Percentiles rank a stretch among this genome's conserved stretches.
Conservation (phyloP, 2,797 vertebrate genomes). For the Sylvia borin region DNA sequence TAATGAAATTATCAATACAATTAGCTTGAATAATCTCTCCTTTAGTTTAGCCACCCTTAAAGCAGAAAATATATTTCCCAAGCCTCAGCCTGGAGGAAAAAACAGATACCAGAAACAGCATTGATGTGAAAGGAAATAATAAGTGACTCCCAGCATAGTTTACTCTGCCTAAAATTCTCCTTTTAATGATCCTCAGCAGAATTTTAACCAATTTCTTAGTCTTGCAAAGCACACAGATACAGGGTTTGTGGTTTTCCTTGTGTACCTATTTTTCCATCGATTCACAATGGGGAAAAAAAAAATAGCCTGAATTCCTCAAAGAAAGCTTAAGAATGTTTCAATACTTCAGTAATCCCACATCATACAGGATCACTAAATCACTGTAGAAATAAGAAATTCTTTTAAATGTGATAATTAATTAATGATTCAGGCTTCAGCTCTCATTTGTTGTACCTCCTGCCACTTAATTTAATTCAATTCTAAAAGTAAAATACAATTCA, state of each 20-base stretch:
- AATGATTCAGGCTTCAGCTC: neutral
- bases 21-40: neutral
- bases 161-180: neutral
- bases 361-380: neutral
- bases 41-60: neutral
- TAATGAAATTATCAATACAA: neutral
- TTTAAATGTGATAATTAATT: neutral
- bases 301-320: neutral
- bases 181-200: neutral
- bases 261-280: rapidly evolving
- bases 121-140: neutral
- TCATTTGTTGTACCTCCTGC: neutral
- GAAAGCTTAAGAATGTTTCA: neutral
- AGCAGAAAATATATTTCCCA: neutral
- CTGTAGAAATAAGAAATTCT: neutral
- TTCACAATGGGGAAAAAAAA: neutral
- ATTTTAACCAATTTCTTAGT: neutral
- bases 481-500: neutral
- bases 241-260: neutral
- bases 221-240: rapidly evolving
- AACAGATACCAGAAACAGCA: neutral
- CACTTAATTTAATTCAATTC: neutral
- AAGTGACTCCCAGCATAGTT: neutral
- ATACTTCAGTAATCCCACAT: neutral
- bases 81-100: neutral